A percentile compares a stretch with the other conserved stretches of the same genome.
phyloP scores from a whole-genome alignment of 2,113 vertebrate species.

The Amazona vittata region DNA sequence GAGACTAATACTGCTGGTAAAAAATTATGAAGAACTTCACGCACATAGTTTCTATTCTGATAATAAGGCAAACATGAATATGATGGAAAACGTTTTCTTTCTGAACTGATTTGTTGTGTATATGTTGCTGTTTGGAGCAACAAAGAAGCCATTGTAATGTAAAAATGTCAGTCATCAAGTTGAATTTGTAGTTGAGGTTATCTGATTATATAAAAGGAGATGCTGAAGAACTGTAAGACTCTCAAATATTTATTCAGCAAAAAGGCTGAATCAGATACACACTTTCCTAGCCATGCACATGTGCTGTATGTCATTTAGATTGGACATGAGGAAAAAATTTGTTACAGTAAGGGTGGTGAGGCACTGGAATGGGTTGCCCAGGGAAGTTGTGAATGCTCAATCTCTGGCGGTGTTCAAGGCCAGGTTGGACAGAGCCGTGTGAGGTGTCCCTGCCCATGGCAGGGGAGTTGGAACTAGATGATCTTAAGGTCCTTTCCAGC shows the following conservation, averaged over 20 bases:
- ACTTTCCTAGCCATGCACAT: neutral
- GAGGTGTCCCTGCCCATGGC: too few relatives aligned
- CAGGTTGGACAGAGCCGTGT: too few relatives aligned
- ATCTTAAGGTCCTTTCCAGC: too few relatives aligned
- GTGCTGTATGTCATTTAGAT: neutral
- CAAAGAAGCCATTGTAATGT: constrained; percentile 9
- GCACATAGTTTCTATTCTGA: neutral
- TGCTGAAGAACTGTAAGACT: neutral
- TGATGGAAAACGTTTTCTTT: neutral
- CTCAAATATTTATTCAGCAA: neutral
- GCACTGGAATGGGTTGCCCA: too few relatives aligned
- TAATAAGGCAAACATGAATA: neutral
- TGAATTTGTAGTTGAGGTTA: constrained; percentile 10
- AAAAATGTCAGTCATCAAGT: neutral
- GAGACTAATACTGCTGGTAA: neutral
- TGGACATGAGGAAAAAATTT: too few relatives aligned
- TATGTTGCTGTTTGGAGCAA: neutral
- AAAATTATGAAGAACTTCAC: neutral
- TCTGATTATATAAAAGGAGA: neutral
- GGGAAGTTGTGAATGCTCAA: too few relatives aligned
- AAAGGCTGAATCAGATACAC: neutral
- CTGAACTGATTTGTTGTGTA: neutral
- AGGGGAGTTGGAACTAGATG: too few relatives aligned
- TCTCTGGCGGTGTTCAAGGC: too few relatives aligned
- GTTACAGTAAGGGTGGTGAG: too few relatives aligned